A percentile compares a stretch with the other conserved stretches of the same genome.
Conservation (phyloP, 2,797 vertebrate species). For the Crenichthys baileyi region DNA sequence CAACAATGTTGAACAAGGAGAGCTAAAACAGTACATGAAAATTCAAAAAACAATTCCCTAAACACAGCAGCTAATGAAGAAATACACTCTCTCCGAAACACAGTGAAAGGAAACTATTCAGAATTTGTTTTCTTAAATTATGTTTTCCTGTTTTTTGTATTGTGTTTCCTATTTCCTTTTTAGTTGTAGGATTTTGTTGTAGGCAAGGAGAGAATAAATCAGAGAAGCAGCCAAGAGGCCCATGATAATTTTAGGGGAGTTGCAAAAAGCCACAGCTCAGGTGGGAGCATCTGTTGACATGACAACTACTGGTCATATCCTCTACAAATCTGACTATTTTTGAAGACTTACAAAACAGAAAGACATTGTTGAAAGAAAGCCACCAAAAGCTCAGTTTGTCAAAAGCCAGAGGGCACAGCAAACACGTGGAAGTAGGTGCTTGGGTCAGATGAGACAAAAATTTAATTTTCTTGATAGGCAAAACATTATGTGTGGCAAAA, state of each 20-base stretch:
- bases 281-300: background rate
- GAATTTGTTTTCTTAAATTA: background rate
- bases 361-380: background rate
- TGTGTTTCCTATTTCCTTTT: background rate
- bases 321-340: background rate
- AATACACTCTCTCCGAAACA: background rate
- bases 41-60: background rate
- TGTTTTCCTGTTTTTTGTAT: background rate
- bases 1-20: background rate
- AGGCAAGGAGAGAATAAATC: background rate
- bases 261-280: background rate
- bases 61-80: background rate
- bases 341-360: background rate
- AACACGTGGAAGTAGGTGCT: background rate
- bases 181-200: background rate
- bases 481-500: background rate
- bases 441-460: background rate
- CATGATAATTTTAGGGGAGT: background rate
- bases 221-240: background rate
- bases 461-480: background rate
- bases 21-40: background rate
- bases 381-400: background rate
- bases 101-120: background rate
- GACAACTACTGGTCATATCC: background rate
- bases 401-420: background rate